A percentile compares a stretch with the other conserved stretches of the same genome.
phyloP scores from a whole-genome alignment of 2,797 vertebrate species.

The Pteropus rufus region DNA sequence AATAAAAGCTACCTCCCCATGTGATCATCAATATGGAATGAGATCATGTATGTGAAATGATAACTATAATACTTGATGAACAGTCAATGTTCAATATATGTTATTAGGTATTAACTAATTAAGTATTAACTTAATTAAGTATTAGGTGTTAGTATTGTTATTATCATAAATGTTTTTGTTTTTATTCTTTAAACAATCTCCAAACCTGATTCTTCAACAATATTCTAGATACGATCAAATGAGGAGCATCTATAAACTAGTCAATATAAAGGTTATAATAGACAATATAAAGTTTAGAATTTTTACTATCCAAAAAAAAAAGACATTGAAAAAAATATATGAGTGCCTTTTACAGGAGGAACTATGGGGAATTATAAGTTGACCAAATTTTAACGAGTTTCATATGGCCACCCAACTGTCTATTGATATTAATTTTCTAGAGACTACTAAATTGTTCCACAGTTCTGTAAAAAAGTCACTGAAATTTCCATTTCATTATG shows the following conservation, averaged over 20 bases:
- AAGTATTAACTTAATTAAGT: not conserved
- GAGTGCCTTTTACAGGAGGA: not conserved
- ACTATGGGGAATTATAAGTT: not conserved
- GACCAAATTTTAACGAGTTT: not conserved
- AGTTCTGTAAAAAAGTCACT: constrained; percentile 45
- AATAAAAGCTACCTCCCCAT: not conserved
- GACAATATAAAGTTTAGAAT: not conserved
- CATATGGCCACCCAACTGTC: not conserved
- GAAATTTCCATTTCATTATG: constrained; percentile 48
- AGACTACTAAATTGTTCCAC: not conserved
- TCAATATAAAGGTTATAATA: not conserved
- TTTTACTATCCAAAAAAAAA: not conserved
- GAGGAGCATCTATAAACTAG: not conserved
- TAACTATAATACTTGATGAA: fast-evolving
- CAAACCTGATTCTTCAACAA: not conserved
- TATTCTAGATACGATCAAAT: not conserved
- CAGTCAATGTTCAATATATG: not conserved
- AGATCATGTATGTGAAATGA: not conserved
- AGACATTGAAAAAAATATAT: not conserved
- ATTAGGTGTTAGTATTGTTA: not conserved
- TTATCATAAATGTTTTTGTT: not conserved
- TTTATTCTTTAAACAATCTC: not conserved
- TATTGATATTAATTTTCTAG: constrained; percentile 47
- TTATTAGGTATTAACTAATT: not conserved
- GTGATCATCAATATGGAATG: not conserved